phyloP scores from a whole-genome alignment of 2,113 vertebrate species.

The Rutilus rutilus region DNA sequence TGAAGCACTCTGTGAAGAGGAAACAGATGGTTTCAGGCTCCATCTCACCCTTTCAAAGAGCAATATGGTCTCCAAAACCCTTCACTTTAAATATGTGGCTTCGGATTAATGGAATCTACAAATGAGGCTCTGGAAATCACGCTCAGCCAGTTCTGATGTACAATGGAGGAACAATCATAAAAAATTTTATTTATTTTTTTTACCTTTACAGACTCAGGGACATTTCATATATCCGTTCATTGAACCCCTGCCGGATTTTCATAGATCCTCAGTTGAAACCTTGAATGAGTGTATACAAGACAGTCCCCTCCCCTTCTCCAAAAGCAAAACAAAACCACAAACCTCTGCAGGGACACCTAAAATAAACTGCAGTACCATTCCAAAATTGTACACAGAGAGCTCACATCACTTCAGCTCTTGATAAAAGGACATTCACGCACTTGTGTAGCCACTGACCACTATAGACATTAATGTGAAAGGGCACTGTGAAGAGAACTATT shows the following conservation, averaged over 20 bases:
- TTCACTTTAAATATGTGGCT: conserved; percentile 49
- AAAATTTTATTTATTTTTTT: conserved; percentile 51
- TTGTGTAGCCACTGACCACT: neutral
- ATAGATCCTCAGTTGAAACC: neutral
- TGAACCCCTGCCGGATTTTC: neutral
- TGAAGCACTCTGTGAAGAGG: conserved; percentile 82
- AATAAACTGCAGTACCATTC: conserved; percentile 1
- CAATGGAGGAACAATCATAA: conserved; percentile 45
- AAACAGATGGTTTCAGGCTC: conserved; percentile 74
- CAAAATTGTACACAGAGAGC: neutral
- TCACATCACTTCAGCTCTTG: neutral
- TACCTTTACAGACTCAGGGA: conserved; percentile 20
- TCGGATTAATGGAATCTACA: conserved; percentile 60
- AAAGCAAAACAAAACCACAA: conserved; percentile 44
- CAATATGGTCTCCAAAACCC: conserved; percentile 45
- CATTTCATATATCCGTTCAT: neutral
- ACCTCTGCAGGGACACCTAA: conserved; percentile 41
- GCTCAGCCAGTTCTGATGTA: conserved; percentile 52
- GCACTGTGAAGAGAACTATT: conserved; percentile 61
- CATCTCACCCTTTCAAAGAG: conserved; percentile 45
- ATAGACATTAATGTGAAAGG: conserved; percentile 3
- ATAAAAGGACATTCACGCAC: neutral
- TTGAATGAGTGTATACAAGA: neutral
- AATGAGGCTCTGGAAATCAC: conserved; percentile 68
- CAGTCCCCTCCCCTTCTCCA: conserved; percentile 30